Base-by-base conservation (phyloP, 2,797 vertebrate species). In the Pipistrellus nathusii region DNA sequence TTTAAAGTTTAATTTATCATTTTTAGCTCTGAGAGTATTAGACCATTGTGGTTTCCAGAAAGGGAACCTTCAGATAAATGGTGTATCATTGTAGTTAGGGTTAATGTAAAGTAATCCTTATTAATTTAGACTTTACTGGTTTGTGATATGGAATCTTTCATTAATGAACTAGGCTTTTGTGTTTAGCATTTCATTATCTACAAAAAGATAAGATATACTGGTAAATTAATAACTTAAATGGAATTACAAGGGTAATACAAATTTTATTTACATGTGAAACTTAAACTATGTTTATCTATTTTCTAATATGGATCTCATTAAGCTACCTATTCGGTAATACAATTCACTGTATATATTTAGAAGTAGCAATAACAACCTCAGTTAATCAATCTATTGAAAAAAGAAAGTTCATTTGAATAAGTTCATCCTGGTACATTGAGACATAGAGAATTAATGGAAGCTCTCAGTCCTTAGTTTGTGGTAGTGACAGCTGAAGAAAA, bases 51-150 rank as follows among this genome's bases (percentile, higher is more conserved):
- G 25, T 72, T 94, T 93, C 66, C 38, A 90, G 84, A 55, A 96
- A 92, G 6, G 53, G 59, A 25, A 76, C 21, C 11, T 69, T 95
- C 55, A 90, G 9, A 21, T 78, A 93, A 91, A 14, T 92, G 71
- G 80, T 32, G 41, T 27, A 84, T 88, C 59, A 86, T 59, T 92
- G 35, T 66, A 85, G 30, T 94, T 88, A 87, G 25, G 69, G 27
- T 64, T 92, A 82, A 94, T 87, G 25, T 93, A 82, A 94, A 90
- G 25, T 93, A 62, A 94, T 64, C 8, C 20, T 90, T 30, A 85
- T 90, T 91, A 51, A 81, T 53, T 91, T 90, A 86, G 38, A 90
- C 30, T 76, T 68, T 10, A 62, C n/a, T 75, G 81, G 51, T 69
- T 89, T 2, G 75, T 77, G 75, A 85, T 55, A 87, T 46, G 27